Evolutionary conservation across 2,888 invertebrate species (phyloP).

Genomic region (Rutpela maculata): DNA sequence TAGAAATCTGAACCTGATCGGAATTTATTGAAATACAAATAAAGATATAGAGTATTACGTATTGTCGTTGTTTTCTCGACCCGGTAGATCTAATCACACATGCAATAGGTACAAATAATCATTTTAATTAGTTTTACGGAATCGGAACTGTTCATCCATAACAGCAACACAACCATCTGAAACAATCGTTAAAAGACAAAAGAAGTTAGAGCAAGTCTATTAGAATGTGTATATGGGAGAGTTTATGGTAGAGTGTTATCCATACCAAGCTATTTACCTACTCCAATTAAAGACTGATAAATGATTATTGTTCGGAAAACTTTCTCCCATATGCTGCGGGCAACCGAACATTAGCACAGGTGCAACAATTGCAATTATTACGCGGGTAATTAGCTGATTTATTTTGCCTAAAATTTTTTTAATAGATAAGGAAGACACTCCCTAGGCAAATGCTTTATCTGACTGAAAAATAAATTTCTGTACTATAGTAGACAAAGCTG

Average conservation of each 20-base stretch:
- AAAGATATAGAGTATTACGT: constrained; percentile 33
- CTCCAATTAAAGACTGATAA: constrained; percentile 74
- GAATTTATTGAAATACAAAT: not conserved
- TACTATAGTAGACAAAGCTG: too few species aligned
- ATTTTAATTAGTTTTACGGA: constrained; percentile 55
- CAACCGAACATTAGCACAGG: constrained; percentile 45
- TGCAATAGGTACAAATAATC: constrained; percentile 53
- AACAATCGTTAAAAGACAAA: constrained; percentile 71
- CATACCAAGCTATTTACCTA: constrained; percentile 71
- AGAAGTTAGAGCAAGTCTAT: constrained; percentile 70
- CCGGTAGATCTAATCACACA: constrained; percentile 58
- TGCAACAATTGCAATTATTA: constrained; percentile 7
- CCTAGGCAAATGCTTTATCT: too few species aligned
- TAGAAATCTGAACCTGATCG: not conserved
- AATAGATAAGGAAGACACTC: not conserved
- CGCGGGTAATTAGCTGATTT: not conserved
- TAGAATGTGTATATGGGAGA: constrained; percentile 71
- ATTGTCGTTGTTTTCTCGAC: constrained; percentile 50
- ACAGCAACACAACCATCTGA: constrained; percentile 60
- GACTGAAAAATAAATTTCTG: too few species aligned
- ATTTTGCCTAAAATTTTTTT: not conserved
- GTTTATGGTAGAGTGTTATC: constrained; percentile 68
- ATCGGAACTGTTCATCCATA: constrained; percentile 59
- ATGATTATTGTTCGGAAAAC: constrained; percentile 73
- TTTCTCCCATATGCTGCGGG: constrained; percentile 67